A percentile compares a stretch with the other conserved stretches of the same genome.
These are phyloP conservation scores for Cryptoprocta ferox DNA, from an alignment of 2,797 vertebrate species.

Conservation along the genomic window DNA sequence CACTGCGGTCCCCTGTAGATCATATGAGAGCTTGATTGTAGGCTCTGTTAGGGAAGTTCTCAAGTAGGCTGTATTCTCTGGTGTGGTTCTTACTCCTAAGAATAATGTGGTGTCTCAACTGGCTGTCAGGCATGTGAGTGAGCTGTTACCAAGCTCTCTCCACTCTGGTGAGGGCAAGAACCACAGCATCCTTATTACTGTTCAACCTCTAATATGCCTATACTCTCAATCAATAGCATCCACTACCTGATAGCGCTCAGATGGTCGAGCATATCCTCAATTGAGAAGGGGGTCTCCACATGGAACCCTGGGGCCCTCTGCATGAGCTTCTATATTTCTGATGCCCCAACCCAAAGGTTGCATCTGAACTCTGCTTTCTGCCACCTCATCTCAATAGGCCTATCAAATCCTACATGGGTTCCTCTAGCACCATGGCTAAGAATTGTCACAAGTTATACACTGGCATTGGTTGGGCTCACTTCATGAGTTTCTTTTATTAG, in stretches of 20 bases:
- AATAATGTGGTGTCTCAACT: not conserved
- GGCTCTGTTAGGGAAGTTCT: not conserved
- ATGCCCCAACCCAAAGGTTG: not conserved
- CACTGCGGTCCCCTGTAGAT: not conserved
- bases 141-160: not conserved
- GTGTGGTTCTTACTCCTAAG: not conserved
- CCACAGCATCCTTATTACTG: not conserved
- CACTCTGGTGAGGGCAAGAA: not conserved
- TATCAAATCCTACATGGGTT: not conserved
- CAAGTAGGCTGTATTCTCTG: not conserved
- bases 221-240: not conserved
- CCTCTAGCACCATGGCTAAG: too few relatives aligned
- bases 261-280: not conserved
- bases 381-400: not conserved
- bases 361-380: not conserved
- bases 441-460: not conserved
- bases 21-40: not conserved
- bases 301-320: not conserved
- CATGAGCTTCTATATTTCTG: not conserved
- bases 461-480: not conserved
- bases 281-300: not conserved
- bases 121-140: not conserved
- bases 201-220: not conserved
- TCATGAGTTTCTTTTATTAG: not conserved
- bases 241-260: not conserved